These are phyloP conservation scores for Catostomus latipinnis DNA, from an alignment of 2,797 vertebrate genomes.

Conservation along the genomic window DNA sequence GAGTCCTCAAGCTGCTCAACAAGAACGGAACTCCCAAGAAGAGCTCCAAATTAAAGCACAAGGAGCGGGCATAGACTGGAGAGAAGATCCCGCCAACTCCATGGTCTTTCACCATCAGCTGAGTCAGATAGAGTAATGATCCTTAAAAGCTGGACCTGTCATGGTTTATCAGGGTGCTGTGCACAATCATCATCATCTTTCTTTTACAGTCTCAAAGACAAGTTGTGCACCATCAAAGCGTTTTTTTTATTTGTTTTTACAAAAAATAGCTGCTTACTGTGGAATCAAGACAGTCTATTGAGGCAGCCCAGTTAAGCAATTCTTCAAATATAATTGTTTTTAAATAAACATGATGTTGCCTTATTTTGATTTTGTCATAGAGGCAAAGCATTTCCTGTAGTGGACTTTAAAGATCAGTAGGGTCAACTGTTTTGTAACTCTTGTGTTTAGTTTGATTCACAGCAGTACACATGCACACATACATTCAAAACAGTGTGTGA, in stretches of 20 bases:
- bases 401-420: slow-evolving; percentile 12
- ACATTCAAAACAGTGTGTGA: slow-evolving; percentile 17
- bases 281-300: slow-evolving; percentile 18
- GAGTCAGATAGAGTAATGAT: slow-evolving; percentile 36
- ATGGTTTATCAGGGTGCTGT: slow-evolving; percentile 52
- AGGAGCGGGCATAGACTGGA: slow-evolving; percentile 86
- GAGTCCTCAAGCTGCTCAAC: slow-evolving; percentile 97
- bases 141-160: slow-evolving; percentile 38
- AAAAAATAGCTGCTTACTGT: slow-evolving; percentile 46
- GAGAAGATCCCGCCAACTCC: not conserved
- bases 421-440: not conserved
- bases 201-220: slow-evolving; percentile 48
- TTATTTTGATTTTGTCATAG: slow-evolving; percentile 5
- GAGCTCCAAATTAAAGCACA: slow-evolving; percentile 95
- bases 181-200: slow-evolving; percentile 57
- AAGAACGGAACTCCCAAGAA: slow-evolving; percentile 96
- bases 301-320: slow-evolving; percentile 11
- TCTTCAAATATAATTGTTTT: slow-evolving; percentile 14
- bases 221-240: slow-evolving; percentile 22
- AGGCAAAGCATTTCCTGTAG: slow-evolving; percentile 26
- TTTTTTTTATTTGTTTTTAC: not conserved
- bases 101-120: not conserved
- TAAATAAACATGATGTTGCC: slow-evolving; percentile 13
- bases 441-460: slow-evolving; percentile 6
- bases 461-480: slow-evolving; percentile 26